Evolutionary conservation across 2,888 invertebrate genomes (phyloP), one percentile per base, ranked within the genome.

Genomic region (Pollenia angustigena): DNA sequence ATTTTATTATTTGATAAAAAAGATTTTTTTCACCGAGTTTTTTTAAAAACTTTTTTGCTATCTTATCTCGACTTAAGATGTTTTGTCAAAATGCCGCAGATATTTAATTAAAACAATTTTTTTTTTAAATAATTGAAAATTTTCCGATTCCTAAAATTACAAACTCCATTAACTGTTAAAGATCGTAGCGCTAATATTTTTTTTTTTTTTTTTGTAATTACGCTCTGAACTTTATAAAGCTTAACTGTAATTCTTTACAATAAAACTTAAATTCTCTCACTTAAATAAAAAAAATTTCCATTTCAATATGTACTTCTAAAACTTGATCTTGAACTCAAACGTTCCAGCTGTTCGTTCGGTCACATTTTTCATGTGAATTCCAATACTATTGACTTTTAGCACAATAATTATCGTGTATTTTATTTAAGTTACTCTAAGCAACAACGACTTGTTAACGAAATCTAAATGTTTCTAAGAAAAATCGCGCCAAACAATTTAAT

Each of bases 401-500:
- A 32, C 32, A 6, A 32, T 44, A 42, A 54, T 76, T 44, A 64
- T 32, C n/a, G 1, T 54, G 0, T 32, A 32, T 23, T 71, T 8
- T 40, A 42, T 54, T 12, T 4, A 16, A 42, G 18, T 75, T n/a
- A 8, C 42, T 40, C 8, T 12, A 60, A 42, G 8, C 7, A 58
- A 12, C 9, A 7, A 12, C 14, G 9, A 60, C 32, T 32, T n/a
- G 9, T 52, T 64, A n/a, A 46, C n/a, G 10, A 76, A 64, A 54
- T 44, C 8, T 79, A 16, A 48, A 14, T 32, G 9, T 16, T 80
- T 80, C 71, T 23, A 44, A 62, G 56, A 71, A 68, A 80, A 52
- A 32, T 40, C n/a, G 10, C 16, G 46, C 10, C 62, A 46, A 69
- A 60, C 12, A 42, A 1, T 62, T 46, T 16, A 14, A 66, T n/a